phyloP scores from a whole-genome alignment of 2,113 vertebrate species.

The Pangasianodon hypophthalmus region DNA sequence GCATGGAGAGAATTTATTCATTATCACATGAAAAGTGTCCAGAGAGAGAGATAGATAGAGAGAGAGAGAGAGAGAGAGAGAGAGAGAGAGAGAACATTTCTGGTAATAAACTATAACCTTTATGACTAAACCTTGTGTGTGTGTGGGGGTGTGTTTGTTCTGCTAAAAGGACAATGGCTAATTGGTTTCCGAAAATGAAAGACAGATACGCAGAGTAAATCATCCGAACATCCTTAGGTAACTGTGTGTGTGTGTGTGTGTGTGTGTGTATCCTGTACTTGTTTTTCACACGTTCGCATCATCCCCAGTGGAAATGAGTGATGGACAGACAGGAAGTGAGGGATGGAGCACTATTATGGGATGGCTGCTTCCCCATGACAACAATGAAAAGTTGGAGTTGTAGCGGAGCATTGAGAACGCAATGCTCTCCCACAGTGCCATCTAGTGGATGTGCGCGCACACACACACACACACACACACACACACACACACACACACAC shows the following conservation, averaged over 20 bases:
- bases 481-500: background rate
- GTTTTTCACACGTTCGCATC: background rate
- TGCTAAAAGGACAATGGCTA: background rate
- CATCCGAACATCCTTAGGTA: background rate
- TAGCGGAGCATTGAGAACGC: background rate
- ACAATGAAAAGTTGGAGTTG: background rate
- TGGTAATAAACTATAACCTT: background rate
- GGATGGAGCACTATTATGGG: slow-evolving; percentile 30
- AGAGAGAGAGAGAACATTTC: background rate
- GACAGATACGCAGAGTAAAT: background rate
- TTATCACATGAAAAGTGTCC: slow-evolving; percentile 18
- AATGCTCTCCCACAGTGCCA: slow-evolving; percentile 38
- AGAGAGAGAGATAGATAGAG: background rate
- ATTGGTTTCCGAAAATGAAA: slow-evolving; percentile 7
- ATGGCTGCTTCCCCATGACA: slow-evolving; percentile 18
- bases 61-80: background rate
- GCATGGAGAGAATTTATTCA: slow-evolving; percentile 3
- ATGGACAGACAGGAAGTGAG: background rate
- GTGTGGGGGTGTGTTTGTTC: background rate
- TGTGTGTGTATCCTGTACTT: slow-evolving; percentile 18
- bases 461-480: no score
- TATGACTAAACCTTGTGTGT: slow-evolving; percentile 13
- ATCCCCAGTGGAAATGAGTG: background rate
- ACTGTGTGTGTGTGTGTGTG: slow-evolving; percentile 1
- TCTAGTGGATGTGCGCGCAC: slow-evolving; percentile 35